Percentiles rank a stretch among this genome's conserved stretches.
Conservation (phyloP, 1,140 invertebrate genomes). For the Cepaea nemoralis region DNA sequence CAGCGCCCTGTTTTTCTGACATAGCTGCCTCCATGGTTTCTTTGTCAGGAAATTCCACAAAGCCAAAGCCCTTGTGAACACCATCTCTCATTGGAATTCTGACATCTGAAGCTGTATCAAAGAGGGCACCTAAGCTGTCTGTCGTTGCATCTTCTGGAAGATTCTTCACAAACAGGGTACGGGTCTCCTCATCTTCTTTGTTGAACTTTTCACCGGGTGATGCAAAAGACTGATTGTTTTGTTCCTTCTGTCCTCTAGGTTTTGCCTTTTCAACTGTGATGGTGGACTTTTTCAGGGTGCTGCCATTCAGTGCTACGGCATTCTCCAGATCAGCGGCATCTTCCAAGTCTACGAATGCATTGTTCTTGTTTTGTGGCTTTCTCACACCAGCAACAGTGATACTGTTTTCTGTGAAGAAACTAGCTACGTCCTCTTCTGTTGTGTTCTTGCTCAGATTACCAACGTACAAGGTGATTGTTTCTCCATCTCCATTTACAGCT, state of each 20-base stretch:
- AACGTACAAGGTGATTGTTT: neutral
- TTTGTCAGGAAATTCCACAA: conserved; percentile 59
- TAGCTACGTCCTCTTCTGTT: conserved; percentile 14
- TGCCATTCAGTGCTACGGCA: conserved; percentile 22
- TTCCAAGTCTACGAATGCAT: conserved; percentile 11
- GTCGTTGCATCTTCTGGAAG: conserved; percentile 86
- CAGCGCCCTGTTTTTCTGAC: conserved; percentile 60
- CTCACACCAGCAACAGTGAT: neutral
- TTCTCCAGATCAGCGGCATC: neutral
- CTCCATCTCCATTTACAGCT: conserved; percentile 11
- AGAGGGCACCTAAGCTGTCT: conserved; percentile 83
- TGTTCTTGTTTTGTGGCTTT: neutral
- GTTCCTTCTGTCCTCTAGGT: neutral
- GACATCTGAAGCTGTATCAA: conserved; percentile 77
- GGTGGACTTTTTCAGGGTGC: neutral
- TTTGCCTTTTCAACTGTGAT: conserved; percentile 27
- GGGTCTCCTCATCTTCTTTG: conserved; percentile 28
- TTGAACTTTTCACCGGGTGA: neutral
- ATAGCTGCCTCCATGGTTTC: conserved; percentile 54
- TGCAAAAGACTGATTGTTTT: neutral
- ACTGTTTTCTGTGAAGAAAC: conserved; percentile 19
- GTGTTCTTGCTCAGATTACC: conserved; percentile 17
- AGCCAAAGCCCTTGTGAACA: conserved; percentile 58
- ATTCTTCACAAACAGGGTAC: conserved; percentile 86
- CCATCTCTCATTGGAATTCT: conserved; percentile 59